Conservation (phyloP, 2,797 vertebrate species). For the Gouania willdenowi region DNA sequence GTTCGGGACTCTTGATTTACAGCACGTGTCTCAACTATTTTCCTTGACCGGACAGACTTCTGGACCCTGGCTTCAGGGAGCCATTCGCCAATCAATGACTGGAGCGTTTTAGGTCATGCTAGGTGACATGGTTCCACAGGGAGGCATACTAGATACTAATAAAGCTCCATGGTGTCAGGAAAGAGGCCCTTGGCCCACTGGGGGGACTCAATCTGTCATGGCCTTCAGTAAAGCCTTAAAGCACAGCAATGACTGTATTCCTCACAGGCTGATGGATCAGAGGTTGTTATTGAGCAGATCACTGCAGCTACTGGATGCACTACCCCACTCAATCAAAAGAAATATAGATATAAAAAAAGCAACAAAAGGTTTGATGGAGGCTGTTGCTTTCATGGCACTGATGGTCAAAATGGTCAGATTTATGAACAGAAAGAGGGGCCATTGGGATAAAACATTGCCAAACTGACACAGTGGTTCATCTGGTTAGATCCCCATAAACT, state of each 20-base stretch:
- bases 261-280: constrained; percentile 22
- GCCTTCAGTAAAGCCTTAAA: constrained; percentile 44
- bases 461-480: too few species aligned
- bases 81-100: constrained; percentile 15
- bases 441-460: too few species aligned
- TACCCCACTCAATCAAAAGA: neutral
- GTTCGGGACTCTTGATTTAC: constrained; percentile 47
- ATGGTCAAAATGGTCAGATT: too few species aligned
- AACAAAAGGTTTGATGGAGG: constrained; percentile 8
- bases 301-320: constrained; percentile 30
- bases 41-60: constrained; percentile 1
- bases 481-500: too few species aligned
- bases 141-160: constrained; percentile 42
- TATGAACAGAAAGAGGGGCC: too few species aligned
- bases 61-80: neutral
- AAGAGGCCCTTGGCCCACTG: constrained; percentile 34
- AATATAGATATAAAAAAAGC: constrained; percentile 2
- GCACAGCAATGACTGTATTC: constrained; percentile 27
- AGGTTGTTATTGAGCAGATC: constrained; percentile 21
- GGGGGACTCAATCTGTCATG: constrained; percentile 56
- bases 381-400: too few species aligned
- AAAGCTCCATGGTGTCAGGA: constrained; percentile 45
- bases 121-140: constrained; percentile 29
- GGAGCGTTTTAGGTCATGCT: constrained; percentile 12
- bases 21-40: constrained; percentile 12